Evolutionary conservation across 2,888 invertebrate genomes (phyloP), one percentile per base, ranked within the genome.

Genomic region (Synanthedon myopaeformis): DNA sequence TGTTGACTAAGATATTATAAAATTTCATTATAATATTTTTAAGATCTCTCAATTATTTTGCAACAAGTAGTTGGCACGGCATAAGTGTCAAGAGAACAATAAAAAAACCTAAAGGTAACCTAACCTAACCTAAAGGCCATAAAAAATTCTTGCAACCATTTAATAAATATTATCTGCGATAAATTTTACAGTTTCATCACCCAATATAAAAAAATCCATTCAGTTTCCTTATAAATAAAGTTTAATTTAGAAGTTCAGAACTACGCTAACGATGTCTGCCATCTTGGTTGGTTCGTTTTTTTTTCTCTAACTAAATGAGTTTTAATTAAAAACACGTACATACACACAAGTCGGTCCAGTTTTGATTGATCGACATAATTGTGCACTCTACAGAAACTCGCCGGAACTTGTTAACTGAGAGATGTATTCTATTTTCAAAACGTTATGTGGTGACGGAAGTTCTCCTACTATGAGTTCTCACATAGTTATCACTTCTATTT

Each of bases 301-400:
- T n/a, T n/a, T n/a, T n/a, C n/a, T 56, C 57, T n/a, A 45, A 23
- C 23, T 23, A 23, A 23, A 45, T 45, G 23, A 17, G 0, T 58
- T 54, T 56, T 58, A 59, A 59, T 59, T 59, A 58, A 56, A 58
- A 57, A 54, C 56, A 23, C 51, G 53, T 51, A 6, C 17, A 45
- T 1, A 42, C 13, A 51, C 52, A 49, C 51, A 52, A 41, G 12
- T 10, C 55, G 54, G 10, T 53, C 49, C n/a, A 14, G 51, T 41
- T 52, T 56, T 65, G 70, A 70, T 67, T 70, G 67, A 70, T 70
- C 58, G 61, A 51, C 54, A 53, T 60, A 61, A 65, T 66, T 69
- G 70, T 67, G 68, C 60, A 63, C 75, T 73, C 61, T 75, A 75
- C 64, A 74, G 73, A 63, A 73, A 72, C 70, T 59, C 62, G 67